phyloP scores from a whole-genome alignment of 2,888 invertebrate genomes.

The Willowsia nigromaculata region DNA sequence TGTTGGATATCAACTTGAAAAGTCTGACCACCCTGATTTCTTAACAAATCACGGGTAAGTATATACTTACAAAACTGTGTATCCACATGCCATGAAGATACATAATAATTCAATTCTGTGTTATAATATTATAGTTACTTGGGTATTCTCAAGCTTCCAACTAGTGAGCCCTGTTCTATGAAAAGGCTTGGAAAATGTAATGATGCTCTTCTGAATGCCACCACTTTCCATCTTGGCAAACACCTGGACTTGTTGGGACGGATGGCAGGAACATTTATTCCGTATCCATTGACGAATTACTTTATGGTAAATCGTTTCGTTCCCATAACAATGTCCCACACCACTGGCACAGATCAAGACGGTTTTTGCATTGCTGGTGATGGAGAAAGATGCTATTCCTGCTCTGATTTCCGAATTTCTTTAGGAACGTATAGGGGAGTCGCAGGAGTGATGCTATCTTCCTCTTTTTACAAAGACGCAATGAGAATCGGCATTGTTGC shows the following conservation, averaged over 20 bases:
- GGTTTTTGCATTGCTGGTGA: background rate
- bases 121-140: background rate
- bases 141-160: slow-evolving; percentile 5
- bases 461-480: background rate
- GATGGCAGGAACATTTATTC: background rate
- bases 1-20: background rate
- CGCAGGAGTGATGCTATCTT: background rate
- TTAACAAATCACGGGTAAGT: background rate
- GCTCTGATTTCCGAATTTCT: background rate
- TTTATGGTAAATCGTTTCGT: background rate
- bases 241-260: background rate
- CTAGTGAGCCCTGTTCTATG: background rate
- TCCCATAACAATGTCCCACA: background rate
- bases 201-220: background rate
- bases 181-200: background rate
- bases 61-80: background rate
- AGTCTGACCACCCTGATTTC: background rate
- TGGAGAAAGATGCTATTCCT: background rate
- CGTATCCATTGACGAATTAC: background rate
- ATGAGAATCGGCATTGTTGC: background rate
- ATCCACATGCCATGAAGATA: background rate
- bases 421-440: background rate
- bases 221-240: background rate
- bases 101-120: background rate
- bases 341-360: background rate